A percentile compares a stretch with the other conserved stretches of the same genome.
Conservation (phyloP, 1,140 invertebrate species). For the Panulirus ornatus region DNA sequence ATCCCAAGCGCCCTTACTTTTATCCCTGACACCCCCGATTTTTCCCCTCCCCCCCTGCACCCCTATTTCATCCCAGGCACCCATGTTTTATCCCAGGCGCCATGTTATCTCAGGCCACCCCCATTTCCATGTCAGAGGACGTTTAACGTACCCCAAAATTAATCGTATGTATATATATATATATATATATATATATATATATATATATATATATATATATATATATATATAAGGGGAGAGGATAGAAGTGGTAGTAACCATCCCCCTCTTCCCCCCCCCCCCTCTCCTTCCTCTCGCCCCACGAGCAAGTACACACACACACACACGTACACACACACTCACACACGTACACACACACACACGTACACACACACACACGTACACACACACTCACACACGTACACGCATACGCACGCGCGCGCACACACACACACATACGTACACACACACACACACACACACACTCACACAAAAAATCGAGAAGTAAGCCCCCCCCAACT, state of each 20-base stretch:
- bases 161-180: too few relatives aligned
- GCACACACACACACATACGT: background rate
- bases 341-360: slow-evolving; percentile 11
- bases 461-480: background rate
- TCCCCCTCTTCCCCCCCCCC: background rate
- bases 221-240: too few relatives aligned
- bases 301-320: background rate
- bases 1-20: background rate
- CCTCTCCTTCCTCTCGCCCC: background rate
- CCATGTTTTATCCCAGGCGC: too few relatives aligned
- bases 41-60: background rate
- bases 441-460: too few relatives aligned
- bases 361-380: background rate
- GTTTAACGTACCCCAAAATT: too few relatives aligned
- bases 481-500: slow-evolving; percentile 49
- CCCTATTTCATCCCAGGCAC: background rate
- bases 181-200: too few relatives aligned
- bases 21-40: background rate
- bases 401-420: background rate
- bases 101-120: too few relatives aligned
- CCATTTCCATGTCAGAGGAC: too few relatives aligned
- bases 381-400: too few relatives aligned
- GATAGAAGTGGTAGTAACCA: too few relatives aligned
- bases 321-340: slow-evolving; percentile 3
- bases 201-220: too few relatives aligned